Conservation (phyloP, 92 coral and sea anemone genomes). For the Zoanthus sociatus region DNA sequence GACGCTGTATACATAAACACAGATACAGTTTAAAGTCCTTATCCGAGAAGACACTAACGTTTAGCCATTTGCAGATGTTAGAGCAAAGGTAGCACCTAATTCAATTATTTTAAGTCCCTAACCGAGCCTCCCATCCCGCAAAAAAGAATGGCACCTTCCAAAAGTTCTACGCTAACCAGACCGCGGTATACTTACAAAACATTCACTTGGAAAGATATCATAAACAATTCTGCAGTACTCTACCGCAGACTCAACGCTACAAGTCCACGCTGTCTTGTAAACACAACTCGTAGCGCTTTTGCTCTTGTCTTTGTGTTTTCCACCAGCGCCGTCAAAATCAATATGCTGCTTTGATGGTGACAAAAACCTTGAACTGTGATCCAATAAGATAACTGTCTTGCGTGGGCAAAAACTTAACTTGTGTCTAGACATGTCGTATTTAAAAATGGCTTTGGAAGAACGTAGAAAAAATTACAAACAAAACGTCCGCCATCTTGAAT, state of each 20-base stretch:
- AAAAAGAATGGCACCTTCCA: no score
- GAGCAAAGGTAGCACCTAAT: no score
- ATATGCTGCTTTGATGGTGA: constrained; percentile 89
- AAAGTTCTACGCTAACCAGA: neutral
- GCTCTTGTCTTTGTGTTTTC: constrained; percentile 68
- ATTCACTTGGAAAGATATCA: constrained; percentile 89
- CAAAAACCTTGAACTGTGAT: constrained; percentile 82
- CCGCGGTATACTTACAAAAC: constrained; percentile 71
- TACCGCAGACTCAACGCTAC: constrained; percentile 93
- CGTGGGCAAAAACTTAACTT: constrained; percentile 74
- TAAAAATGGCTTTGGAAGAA: neutral
- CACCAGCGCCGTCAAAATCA: constrained; percentile 84
- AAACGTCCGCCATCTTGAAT: constrained; percentile 70
- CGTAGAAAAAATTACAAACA: neutral
- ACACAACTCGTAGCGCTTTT: constrained; percentile 69
- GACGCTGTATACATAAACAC: no score
- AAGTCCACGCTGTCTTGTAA: constrained; percentile 95
- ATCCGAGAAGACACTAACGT: no score
- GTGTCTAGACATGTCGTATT: constrained; percentile 54
- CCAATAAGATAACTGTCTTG: constrained; percentile 88
- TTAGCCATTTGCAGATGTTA: no score
- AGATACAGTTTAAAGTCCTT: no score
- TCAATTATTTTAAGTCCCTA: no score
- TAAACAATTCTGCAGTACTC: constrained; percentile 97
- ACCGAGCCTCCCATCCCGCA: no score